Base-by-base conservation (phyloP, 2,113 vertebrate genomes). In the Amphiprion percula region DNA sequence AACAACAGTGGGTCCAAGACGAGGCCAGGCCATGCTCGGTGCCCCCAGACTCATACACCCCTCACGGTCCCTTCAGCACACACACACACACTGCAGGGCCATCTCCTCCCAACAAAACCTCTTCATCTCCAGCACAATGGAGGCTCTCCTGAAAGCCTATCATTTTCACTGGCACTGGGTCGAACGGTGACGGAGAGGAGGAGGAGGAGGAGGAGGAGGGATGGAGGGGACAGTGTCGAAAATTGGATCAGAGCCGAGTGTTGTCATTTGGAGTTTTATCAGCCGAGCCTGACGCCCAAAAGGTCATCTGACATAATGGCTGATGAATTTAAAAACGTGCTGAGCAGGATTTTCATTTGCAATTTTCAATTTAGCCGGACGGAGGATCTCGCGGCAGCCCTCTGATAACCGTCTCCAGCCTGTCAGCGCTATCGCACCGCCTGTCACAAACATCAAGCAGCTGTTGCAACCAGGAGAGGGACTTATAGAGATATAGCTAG, bases 81-180 rank as follows among this genome's bases (percentile, higher is more conserved):
- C 60, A 9, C 77, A 52, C 74, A 73, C 19, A 73, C 60, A 80
- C 49, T 30, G 39, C 26, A 49, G 94, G 96, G 95, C 95, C 96
- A 95, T 96, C 96, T 96, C 95, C 95, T 95, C 95, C 96, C 97
- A 97, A 91, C 88, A 88, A 90, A 97, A 97, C 97, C 97, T 98
- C 97, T 99, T 98, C 98, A 99, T 98, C 97, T 97, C 95, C 95
- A 96, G 96, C 95, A 99, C 97, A 99, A 99, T 97, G 94, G 95
- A 87, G 93, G 91, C 94, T 96, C 96, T 98, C 97, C 96, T 96
- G 95, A 97, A 98, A 99, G 96, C 97, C 97, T 97, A 98, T 99
- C 97, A 99, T 99, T 99, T 99, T 96, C 98, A 97, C 96, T 96
- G 95, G 95, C 94, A 95, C 95, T 93, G 69, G 86, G 80, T 87